phyloP scores from a whole-genome alignment of 2,888 invertebrate species.

The Orthonevra nobilis region DNA sequence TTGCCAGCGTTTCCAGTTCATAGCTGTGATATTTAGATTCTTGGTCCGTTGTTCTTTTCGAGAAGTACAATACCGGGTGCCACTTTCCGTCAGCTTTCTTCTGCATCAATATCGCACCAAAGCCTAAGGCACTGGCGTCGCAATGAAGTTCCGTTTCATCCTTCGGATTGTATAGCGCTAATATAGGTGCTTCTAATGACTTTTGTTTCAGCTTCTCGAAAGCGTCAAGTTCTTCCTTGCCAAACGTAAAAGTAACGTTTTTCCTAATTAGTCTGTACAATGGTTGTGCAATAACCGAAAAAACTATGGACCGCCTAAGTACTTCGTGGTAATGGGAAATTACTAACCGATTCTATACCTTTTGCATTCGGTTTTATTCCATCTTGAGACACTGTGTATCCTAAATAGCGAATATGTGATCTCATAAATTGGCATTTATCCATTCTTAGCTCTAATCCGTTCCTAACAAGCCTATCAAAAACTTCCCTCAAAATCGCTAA shows the following conservation, averaged over 20 bases:
- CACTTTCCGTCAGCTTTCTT: slow-evolving; percentile 16
- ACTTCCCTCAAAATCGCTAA: no score
- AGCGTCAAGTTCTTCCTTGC: neutral
- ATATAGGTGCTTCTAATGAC: slow-evolving; percentile 46
- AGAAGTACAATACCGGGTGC: slow-evolving; percentile 37
- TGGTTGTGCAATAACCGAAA: no score
- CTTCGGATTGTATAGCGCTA: slow-evolving; percentile 72
- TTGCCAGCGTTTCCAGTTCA: neutral
- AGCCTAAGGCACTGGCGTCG: slow-evolving; percentile 72
- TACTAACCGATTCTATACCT: no score
- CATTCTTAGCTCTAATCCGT: no score
- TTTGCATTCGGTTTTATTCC: no score
- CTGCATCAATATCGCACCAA: slow-evolving; percentile 72
- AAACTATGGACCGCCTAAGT: no score
- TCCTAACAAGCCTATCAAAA: no score
- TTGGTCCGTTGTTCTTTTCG: neutral
- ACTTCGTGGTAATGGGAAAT: no score
- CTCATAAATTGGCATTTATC: no score
- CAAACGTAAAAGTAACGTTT: slow-evolving; percentile 1
- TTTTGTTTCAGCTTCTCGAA: slow-evolving; percentile 5
- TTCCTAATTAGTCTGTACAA: neutral
- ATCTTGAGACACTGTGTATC: no score
- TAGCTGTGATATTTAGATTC: neutral
- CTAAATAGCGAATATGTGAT: no score
- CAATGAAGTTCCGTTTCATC: slow-evolving; percentile 73